These are phyloP conservation scores for Microctenopoma stevenorrisi DNA, from an alignment of 2,797 vertebrate genomes.

Conservation along the genomic window DNA sequence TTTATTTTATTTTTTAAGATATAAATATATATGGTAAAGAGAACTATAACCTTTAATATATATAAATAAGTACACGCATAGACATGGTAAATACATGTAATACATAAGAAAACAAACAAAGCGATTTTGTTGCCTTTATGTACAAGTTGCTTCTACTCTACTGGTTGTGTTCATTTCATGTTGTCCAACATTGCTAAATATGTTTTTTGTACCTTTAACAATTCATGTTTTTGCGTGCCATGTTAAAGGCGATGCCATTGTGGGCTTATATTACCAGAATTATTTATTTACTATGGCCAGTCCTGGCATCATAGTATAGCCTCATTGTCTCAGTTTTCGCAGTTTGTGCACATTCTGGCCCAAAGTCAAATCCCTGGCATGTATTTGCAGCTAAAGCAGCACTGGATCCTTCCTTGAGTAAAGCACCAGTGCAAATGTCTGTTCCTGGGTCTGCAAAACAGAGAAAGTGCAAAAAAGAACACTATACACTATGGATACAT, in stretches of 20 bases:
- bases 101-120: no score
- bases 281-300: not conserved
- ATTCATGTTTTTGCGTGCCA: not conserved
- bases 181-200: no score
- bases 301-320: no score
- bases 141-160: no score
- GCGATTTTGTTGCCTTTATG: no score
- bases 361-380: conserved; percentile 46
- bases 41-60: no score
- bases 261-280: conserved; percentile 3
- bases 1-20: no score
- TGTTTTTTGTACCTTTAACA: not conserved
- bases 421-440: conserved; percentile 38
- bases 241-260: not conserved
- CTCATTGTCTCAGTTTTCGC: no score
- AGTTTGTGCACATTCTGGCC: conserved; percentile 25
- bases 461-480: conserved; percentile 10
- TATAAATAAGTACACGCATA: no score
- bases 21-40: no score
- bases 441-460: conserved; percentile 4
- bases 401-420: conserved; percentile 27
- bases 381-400: conserved; percentile 37
- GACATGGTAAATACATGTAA: no score
- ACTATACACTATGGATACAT: not conserved
- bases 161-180: no score